Evolutionary conservation across 2,113 vertebrate genomes (phyloP).

Genomic region (Collichthys lucidus): DNA sequence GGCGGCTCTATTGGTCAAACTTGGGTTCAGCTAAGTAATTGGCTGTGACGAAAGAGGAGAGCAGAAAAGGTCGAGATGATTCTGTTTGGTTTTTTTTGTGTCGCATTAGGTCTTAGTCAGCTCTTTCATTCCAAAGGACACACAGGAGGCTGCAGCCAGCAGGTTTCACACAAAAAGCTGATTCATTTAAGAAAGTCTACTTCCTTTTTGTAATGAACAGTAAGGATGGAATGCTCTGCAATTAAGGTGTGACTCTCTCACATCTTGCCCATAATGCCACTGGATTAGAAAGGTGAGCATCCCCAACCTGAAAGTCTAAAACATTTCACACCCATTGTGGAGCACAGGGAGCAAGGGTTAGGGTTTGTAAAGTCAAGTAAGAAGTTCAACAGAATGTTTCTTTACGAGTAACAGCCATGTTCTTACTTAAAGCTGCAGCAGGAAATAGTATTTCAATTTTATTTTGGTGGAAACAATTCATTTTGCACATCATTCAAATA

Average conservation of each 20-base stretch:
- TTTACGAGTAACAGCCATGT: too few relatives aligned
- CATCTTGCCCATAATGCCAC: background rate
- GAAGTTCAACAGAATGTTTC: background rate
- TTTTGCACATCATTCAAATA: too few relatives aligned
- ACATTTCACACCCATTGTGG: background rate
- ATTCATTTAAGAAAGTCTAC: background rate
- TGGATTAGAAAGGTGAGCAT: background rate
- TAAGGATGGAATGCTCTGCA: background rate
- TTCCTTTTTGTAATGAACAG: constrained; percentile 6
- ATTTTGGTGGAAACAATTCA: too few relatives aligned
- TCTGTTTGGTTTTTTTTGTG: constrained; percentile 17
- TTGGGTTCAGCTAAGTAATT: constrained; percentile 2
- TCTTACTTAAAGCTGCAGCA: too few relatives aligned
- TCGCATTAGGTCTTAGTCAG: constrained; percentile 32
- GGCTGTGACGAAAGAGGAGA: constrained; percentile 37
- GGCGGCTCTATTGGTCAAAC: background rate
- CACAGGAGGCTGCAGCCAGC: background rate
- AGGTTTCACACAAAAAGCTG: background rate
- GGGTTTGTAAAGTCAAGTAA: background rate
- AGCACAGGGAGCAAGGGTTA: too few relatives aligned
- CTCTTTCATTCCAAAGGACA: constrained; percentile 34
- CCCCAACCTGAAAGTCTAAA: background rate
- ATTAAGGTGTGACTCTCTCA: background rate
- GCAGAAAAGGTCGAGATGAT: constrained; percentile 47
- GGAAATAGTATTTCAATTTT: too few relatives aligned